A percentile compares a stretch with the other conserved stretches of the same genome.
phyloP scores from a whole-genome alignment of 2,888 invertebrate species.

The Chironomus tentans region DNA sequence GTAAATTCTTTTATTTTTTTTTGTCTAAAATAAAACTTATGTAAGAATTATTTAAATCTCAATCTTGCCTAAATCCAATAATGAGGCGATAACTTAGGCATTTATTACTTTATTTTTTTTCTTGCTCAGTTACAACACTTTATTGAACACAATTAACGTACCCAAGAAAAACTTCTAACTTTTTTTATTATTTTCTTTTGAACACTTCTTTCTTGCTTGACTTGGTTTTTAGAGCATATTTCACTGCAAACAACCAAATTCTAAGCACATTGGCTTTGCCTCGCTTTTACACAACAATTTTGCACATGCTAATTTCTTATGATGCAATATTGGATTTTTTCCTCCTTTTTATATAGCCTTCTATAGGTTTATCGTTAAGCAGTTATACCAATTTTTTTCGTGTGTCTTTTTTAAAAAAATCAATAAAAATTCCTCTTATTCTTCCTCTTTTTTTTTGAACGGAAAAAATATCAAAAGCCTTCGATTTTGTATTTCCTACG shows the following conservation, averaged over 20 bases:
- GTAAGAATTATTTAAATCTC: background rate
- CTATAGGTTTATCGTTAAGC: constrained; percentile 5
- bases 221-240: background rate
- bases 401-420: constrained; percentile 15
- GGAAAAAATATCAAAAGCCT: background rate
- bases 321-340: constrained; percentile 22
- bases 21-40: background rate
- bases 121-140: background rate
- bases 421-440: constrained; percentile 8
- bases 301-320: constrained; percentile 26
- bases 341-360: background rate
- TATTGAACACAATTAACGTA: background rate
- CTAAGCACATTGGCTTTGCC: constrained; percentile 14
- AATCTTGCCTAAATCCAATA: background rate
- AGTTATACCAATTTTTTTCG: constrained; percentile 7
- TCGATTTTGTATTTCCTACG: too few species aligned
- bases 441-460: background rate
- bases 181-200: constrained; percentile 7
- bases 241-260: background rate
- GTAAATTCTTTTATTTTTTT: background rate
- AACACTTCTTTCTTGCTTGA: background rate
- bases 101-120: background rate
- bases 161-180: background rate
- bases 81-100: background rate
- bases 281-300: constrained; percentile 16